Evolutionary conservation across 2,113 vertebrate species (phyloP).

Genomic region (Anguilla japonica): DNA sequence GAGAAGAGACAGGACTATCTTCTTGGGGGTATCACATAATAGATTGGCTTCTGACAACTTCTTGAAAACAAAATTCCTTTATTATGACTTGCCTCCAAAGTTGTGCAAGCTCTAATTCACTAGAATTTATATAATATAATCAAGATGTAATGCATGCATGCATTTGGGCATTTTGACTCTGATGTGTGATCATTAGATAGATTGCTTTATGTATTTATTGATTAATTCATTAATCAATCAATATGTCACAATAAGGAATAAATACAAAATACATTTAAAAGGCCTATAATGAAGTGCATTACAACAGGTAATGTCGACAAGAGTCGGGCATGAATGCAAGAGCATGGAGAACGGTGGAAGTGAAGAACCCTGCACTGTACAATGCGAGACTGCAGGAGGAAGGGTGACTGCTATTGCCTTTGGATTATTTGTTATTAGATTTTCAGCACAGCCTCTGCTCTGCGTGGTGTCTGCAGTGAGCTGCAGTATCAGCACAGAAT

Average conservation of each 20-base stretch:
- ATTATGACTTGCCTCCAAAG: no score
- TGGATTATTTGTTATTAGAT: neutral
- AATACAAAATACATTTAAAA: no score
- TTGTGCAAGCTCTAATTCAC: no score
- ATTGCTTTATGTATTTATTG: neutral
- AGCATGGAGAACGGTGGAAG: neutral
- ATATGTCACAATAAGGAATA: neutral
- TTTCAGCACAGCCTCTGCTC: neutral
- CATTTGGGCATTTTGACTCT: neutral
- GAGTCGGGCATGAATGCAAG: neutral
- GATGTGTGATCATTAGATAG: neutral
- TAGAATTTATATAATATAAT: neutral
- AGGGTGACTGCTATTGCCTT: neutral
- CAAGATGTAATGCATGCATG: neutral
- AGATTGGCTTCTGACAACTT: neutral
- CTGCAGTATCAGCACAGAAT: neutral
- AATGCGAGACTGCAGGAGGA: neutral
- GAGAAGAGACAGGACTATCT: no score
- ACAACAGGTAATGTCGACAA: neutral
- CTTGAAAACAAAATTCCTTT: neutral
- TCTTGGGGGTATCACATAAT: neutral
- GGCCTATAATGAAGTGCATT: neutral
- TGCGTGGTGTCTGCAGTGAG: neutral
- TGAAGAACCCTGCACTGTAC: neutral
- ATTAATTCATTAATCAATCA: no score